These are phyloP conservation scores for Yponomeuta malinellus DNA, from an alignment of 2,888 invertebrate species.

Conservation along the genomic window DNA sequence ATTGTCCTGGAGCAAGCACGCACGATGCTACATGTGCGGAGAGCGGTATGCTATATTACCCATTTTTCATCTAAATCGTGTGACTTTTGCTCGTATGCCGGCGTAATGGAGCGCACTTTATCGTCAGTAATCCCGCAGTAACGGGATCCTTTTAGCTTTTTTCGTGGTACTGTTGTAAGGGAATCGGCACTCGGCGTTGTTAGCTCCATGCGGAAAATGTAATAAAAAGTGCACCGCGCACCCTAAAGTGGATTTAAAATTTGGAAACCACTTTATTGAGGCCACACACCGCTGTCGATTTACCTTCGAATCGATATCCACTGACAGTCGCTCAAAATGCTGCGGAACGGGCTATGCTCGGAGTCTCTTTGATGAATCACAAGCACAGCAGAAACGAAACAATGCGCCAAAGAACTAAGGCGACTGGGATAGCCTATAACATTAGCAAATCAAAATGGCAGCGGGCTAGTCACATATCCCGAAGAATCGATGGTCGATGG, in stretches of 20 bases:
- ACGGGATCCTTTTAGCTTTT: constrained; percentile 31
- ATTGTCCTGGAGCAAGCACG: constrained; percentile 22
- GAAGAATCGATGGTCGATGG: neutral
- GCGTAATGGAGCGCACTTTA: constrained; percentile 56
- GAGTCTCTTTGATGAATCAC: neutral
- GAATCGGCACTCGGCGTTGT: constrained; percentile 30
- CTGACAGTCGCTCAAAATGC: neutral
- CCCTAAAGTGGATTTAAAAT: constrained; percentile 39
- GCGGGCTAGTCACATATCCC: neutral
- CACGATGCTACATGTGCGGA: constrained; percentile 32
- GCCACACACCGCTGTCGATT: constrained; percentile 25
- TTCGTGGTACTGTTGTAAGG: constrained; percentile 20
- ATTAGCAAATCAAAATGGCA: no score
- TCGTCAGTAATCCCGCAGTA: constrained; percentile 46
- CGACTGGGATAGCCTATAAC: no score
- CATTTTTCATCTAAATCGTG: constrained; percentile 58
- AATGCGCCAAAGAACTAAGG: no score
- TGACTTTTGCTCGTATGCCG: constrained; percentile 47
- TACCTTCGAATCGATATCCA: constrained; percentile 5
- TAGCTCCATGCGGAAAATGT: constrained; percentile 38
- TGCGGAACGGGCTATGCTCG: no score
- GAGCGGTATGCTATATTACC: constrained; percentile 43
- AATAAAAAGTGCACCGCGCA: constrained; percentile 35
- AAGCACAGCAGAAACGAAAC: neutral
- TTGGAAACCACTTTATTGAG: constrained; percentile 44